These are phyloP conservation scores for Brachionichthys hirsutus DNA, from an alignment of 2,113 vertebrate genomes.

Conservation along the genomic window DNA sequence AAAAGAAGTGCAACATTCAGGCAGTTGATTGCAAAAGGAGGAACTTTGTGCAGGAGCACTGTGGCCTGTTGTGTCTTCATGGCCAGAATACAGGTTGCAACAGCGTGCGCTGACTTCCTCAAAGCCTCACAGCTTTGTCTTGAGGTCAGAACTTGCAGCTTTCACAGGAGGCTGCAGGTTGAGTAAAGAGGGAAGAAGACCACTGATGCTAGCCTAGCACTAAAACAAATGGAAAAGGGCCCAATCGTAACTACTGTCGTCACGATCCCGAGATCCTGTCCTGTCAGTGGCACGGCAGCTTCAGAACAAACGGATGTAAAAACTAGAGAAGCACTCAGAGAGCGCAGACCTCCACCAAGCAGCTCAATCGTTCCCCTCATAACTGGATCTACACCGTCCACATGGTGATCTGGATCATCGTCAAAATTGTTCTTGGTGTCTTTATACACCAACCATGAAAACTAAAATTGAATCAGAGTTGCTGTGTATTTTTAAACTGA, in stretches of 20 bases:
- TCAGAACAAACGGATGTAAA: not conserved
- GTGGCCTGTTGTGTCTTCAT: slow-evolving; percentile 57
- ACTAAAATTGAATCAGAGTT: too few species aligned
- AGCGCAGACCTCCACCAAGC: too few species aligned
- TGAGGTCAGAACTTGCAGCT: slow-evolving; percentile 1
- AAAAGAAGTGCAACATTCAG: slow-evolving; percentile 72
- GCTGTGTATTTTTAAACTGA: too few species aligned
- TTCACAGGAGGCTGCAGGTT: not conserved
- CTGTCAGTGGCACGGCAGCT: slow-evolving; percentile 58
- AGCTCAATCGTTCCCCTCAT: too few species aligned
- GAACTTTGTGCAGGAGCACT: slow-evolving; percentile 66
- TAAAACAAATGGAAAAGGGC: slow-evolving; percentile 26
- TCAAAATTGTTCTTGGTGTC: too few species aligned
- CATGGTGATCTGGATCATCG: too few species aligned
- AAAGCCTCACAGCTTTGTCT: not conserved
- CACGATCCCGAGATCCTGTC: slow-evolving; percentile 47
- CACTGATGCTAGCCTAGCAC: too few species aligned
- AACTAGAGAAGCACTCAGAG: too few species aligned
- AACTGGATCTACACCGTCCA: too few species aligned
- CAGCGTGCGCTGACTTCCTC: slow-evolving; percentile 54
- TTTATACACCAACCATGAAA: too few species aligned
- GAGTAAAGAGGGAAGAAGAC: slow-evolving; percentile 61
- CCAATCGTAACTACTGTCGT: slow-evolving; percentile 36
- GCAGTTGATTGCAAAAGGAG: slow-evolving; percentile 77
- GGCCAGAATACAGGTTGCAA: slow-evolving; percentile 53